phyloP scores from a whole-genome alignment of 1,140 invertebrate genomes.

The Chlorops oryzae region DNA sequence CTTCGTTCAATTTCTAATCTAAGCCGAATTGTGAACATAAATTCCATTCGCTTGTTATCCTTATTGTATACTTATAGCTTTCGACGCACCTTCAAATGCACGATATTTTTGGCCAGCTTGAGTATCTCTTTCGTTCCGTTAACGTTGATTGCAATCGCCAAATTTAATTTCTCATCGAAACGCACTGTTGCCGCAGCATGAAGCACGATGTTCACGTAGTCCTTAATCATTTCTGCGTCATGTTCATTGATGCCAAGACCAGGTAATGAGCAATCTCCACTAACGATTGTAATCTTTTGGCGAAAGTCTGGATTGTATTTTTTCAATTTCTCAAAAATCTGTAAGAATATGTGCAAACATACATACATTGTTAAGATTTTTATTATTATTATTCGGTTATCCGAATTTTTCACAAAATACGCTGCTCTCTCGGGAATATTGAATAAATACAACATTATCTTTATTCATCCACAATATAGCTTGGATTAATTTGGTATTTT shows the following conservation, averaged over 20 bases:
- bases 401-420: background rate
- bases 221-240: constrained; percentile 49
- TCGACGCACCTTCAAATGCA: constrained; percentile 51
- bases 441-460: background rate
- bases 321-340: constrained; percentile 56
- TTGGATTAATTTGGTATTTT: too few relatives aligned
- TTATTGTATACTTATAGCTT: too few relatives aligned
- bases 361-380: background rate
- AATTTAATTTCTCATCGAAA: constrained; percentile 76
- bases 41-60: too few relatives aligned
- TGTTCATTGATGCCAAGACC: constrained; percentile 62
- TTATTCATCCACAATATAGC: too few relatives aligned
- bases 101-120: constrained; percentile 55
- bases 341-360: background rate
- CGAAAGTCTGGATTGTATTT: constrained; percentile 55
- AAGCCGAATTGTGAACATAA: too few relatives aligned
- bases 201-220: constrained; percentile 67
- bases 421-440: background rate
- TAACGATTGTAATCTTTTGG: constrained; percentile 55
- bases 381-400: background rate
- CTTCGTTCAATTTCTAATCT: too few relatives aligned
- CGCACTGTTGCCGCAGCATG: constrained; percentile 83
- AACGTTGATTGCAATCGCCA: constrained; percentile 57
- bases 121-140: constrained; percentile 60
- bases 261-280: constrained; percentile 55